Conservation (phyloP, 2,113 vertebrate species). For the Psilopogon haemacephalus region DNA sequence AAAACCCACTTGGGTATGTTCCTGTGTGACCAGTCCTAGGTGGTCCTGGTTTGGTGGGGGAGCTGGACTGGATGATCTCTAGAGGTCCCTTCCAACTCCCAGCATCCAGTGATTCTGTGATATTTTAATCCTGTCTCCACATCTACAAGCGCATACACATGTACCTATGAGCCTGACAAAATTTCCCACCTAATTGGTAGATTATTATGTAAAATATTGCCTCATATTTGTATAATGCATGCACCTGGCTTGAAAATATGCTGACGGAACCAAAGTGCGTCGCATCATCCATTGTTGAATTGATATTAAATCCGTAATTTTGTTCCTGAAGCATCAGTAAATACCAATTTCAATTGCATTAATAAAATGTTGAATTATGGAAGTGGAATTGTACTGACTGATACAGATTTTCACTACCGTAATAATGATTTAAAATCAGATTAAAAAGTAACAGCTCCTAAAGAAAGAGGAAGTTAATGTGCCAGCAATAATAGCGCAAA, state of each 20-base stretch:
- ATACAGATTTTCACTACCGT: background rate
- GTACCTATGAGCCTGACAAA: background rate
- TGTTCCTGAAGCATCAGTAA: conserved; percentile 38
- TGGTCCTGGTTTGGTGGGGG: too few relatives aligned
- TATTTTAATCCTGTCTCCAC: background rate
- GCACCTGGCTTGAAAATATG: conserved; percentile 31
- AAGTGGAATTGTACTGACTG: background rate
- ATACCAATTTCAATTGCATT: conserved; percentile 54
- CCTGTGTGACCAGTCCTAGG: too few relatives aligned
- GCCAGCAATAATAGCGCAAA: background rate
- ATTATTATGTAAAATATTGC: conserved; percentile 26
- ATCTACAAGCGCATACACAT: background rate
- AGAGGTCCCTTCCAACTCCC: too few relatives aligned
- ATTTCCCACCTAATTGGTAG: background rate
- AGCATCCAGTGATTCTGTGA: background rate
- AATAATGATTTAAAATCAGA: conserved; percentile 40
- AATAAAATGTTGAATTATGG: conserved; percentile 47
- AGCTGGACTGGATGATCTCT: too few relatives aligned
- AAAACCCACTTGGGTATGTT: too few relatives aligned
- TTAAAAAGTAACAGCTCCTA: conserved; percentile 9
- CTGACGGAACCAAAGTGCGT: conserved; percentile 32
- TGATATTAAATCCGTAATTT: conserved; percentile 37
- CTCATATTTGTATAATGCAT: conserved; percentile 31
- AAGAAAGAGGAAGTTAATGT: conserved; percentile 12
- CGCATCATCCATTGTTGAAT: conserved; percentile 22